Evolutionary conservation across 2,888 invertebrate species (phyloP).

Genomic region (Atethmia centrago): DNA sequence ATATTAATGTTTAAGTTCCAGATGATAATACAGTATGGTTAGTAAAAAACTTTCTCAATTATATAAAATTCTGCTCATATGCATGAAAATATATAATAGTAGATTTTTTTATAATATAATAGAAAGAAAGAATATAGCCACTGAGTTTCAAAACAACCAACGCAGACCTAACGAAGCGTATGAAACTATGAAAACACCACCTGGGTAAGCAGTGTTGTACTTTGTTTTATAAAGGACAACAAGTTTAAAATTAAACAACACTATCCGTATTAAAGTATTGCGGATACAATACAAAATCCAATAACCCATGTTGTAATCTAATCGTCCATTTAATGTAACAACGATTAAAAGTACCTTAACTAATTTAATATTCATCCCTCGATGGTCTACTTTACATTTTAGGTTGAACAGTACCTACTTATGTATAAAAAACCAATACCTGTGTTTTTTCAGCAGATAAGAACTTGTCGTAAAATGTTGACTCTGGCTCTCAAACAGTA

Average conservation of each 20-base stretch:
- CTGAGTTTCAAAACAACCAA: neutral
- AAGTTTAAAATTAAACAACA: no score
- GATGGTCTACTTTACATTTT: conserved; percentile 13
- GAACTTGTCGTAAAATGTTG: conserved; percentile 29
- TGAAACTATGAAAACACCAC: neutral
- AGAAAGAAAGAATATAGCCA: neutral
- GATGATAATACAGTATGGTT: neutral
- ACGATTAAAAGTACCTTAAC: conserved; percentile 5
- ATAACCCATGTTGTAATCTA: neutral
- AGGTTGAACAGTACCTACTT: conserved; percentile 4
- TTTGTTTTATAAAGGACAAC: no score
- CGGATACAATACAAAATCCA: neutral
- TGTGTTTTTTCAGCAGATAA: conserved; percentile 7
- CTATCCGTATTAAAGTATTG: neutral
- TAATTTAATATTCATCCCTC: conserved; percentile 33
- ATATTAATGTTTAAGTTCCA: no score
- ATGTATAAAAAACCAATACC: conserved; percentile 24
- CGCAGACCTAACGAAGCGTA: neutral
- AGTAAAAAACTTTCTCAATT: neutral
- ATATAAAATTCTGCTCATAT: neutral
- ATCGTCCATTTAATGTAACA: conserved; percentile 4
- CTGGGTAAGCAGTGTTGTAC: no score
- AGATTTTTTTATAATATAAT: neutral
- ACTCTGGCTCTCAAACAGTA: conserved; percentile 26
- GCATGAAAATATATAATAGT: neutral